Base-by-base conservation (phyloP, 2,888 invertebrate genomes). In the Lordiphosa fenestrarum region DNA sequence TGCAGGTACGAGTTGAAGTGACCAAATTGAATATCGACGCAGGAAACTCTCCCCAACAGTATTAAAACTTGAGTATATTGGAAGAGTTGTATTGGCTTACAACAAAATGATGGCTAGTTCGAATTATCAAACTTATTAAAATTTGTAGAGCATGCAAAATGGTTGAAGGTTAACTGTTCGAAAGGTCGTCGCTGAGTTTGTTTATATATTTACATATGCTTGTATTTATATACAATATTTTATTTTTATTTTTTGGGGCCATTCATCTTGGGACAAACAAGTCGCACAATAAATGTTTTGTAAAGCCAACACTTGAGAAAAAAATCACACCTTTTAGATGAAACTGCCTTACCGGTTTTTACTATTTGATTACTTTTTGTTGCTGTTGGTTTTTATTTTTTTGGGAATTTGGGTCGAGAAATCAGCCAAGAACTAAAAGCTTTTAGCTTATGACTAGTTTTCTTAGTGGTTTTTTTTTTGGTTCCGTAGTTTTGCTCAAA, bases 401-500 rank as follows among this genome's bases (percentile, higher is more conserved):
- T 51, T 23, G 61, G 50, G 69, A 63, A 74, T 71, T 73, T 74
- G 53, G 70, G 61, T 58, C 62, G 49, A 53, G 52, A 66, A 77
- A 69, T 56, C 76, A 60, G 51, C 46, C 40, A 67, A 75, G 73
- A 80, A 65, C 59, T 19, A 23, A 41, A 46, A 55, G 44, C 49
- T 56, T 46, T 50, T 13, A 38, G 36, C 37, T 41, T 55, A 25
- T 37, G 38, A 51, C 23, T 30, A 15, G 58, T 42, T 55, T 61
- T 58, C n/a, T 46, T 42, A 33, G 25, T 39, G 37, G 42, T 46
- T 40, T 21, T 15, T 21, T 15, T 40, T 48, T 50, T 53, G 35
- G 61, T 63, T 56, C 51, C 55, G 62, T 66, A 81, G 25, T 25
- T 73, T 84, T 77, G 84, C 84, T 76, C 73, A 84, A 83, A 84